phyloP scores from a whole-genome alignment of 2,888 invertebrate genomes.

The Acleris emargana region DNA sequence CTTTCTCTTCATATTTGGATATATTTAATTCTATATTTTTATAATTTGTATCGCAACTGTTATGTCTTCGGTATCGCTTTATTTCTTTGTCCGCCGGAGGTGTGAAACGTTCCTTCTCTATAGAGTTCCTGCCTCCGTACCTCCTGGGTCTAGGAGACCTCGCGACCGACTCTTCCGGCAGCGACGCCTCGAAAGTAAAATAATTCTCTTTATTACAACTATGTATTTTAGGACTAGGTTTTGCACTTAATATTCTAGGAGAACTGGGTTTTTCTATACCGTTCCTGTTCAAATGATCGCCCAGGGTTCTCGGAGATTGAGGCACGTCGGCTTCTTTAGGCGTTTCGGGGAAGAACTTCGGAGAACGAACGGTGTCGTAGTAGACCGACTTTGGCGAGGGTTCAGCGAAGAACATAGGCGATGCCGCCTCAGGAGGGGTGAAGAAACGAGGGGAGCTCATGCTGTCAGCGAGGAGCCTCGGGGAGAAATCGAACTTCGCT shows the following conservation, averaged over 20 bases:
- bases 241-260: constrained; percentile 62
- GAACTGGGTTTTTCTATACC: constrained; percentile 73
- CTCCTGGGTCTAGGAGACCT: constrained; percentile 65
- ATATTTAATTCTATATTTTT: constrained; percentile 69
- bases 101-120: constrained; percentile 71
- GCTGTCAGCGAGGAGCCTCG: constrained; percentile 67
- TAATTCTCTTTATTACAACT: constrained; percentile 77
- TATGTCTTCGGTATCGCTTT: constrained; percentile 70
- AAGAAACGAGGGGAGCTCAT: constrained; percentile 73
- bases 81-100: constrained; percentile 74
- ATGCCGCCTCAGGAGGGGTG: constrained; percentile 73
- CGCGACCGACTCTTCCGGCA: constrained; percentile 52
- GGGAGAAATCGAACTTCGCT: constrained; percentile 77
- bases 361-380: constrained; percentile 73
- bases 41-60: constrained; percentile 76
- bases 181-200: constrained; percentile 70
- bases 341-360: constrained; percentile 76
- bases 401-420: constrained; percentile 74
- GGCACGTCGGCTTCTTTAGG: constrained; percentile 68
- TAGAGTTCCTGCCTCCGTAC: constrained; percentile 73
- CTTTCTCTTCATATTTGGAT: constrained; percentile 61
- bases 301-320: constrained; percentile 67
- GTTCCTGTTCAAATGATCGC: constrained; percentile 65
- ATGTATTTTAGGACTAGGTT: constrained; percentile 73
- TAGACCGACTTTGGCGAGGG: constrained; percentile 77